A percentile compares a stretch with the other conserved stretches of the same genome.
Conservation (phyloP, 2,113 vertebrate genomes). For the Pollachius pollachius region DNA sequence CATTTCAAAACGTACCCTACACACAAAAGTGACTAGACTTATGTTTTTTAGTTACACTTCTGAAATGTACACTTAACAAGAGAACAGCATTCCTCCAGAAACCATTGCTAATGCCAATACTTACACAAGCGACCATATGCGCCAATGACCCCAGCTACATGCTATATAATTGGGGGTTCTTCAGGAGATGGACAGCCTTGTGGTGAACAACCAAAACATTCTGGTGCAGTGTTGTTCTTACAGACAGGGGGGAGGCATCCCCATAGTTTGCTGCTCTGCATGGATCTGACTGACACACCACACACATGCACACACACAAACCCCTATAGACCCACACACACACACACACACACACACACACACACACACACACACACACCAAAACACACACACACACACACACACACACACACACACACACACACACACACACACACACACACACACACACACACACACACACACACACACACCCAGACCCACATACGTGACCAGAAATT, state of each 20-base stretch:
- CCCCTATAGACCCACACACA: conserved; percentile 33
- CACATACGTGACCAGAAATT: conserved; percentile 39
- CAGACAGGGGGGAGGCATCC: conserved; percentile 34
- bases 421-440: conserved; percentile 34
- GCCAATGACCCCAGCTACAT: conserved; percentile 32
- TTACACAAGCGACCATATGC: conserved; percentile 26
- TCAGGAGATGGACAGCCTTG: conserved; percentile 29
- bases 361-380: conserved; percentile 30
- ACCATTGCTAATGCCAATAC: conserved; percentile 14
- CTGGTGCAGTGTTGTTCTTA: conserved; percentile 32
- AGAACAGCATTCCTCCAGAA: conserved; percentile 20
- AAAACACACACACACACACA: conserved; percentile 3
- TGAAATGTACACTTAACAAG: not conserved
- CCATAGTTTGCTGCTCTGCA: not conserved
- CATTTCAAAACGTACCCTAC: not conserved
- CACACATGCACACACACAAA: conserved; percentile 28
- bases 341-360: conserved; percentile 33
- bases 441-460: not conserved
- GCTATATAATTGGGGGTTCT: conserved; percentile 22
- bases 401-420: conserved; percentile 28
- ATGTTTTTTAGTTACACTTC: no score
- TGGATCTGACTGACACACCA: conserved; percentile 1
- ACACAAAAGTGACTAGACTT: not conserved
- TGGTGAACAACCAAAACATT: conserved; percentile 37
- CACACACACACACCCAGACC: conserved; percentile 15